phyloP scores from a whole-genome alignment of 1,140 invertebrate genomes.

The Cotesia typhae region DNA sequence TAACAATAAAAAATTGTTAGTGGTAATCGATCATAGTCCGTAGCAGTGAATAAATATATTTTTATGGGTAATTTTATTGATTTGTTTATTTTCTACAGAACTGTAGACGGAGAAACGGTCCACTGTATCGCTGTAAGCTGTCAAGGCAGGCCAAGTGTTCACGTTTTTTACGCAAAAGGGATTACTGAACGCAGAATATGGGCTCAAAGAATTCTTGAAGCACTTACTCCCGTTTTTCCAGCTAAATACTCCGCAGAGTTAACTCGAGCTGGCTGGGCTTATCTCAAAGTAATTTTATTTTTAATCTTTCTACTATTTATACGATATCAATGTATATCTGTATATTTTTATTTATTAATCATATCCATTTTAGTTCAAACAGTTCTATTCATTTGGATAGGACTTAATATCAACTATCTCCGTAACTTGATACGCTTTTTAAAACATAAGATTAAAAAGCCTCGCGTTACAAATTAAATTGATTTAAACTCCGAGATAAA shows the following conservation, averaged over 20 bases:
- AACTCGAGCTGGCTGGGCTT: slow-evolving; percentile 73
- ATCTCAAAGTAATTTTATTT: slow-evolving; percentile 69
- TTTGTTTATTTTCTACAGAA: slow-evolving; percentile 51
- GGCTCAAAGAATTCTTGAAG: slow-evolving; percentile 75
- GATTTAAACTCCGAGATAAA: no score
- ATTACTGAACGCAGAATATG: slow-evolving; percentile 70
- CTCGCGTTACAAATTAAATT: no score
- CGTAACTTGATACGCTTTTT: slow-evolving; percentile 1
- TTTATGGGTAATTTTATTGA: neutral
- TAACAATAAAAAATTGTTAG: neutral
- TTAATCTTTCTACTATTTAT: no score
- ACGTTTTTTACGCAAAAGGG: slow-evolving; percentile 68
- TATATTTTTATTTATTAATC: no score
- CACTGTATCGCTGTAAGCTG: slow-evolving; percentile 69
- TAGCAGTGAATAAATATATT: neutral
- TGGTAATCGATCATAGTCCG: slow-evolving; percentile 35
- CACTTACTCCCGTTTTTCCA: slow-evolving; percentile 70
- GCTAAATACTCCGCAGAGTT: slow-evolving; percentile 69
- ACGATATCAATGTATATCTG: no score
- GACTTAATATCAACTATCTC: neutral
- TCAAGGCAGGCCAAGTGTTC: slow-evolving; percentile 61
- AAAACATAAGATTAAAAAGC: no score
- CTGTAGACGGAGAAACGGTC: slow-evolving; percentile 66
- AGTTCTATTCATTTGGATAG: no score
- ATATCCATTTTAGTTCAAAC: no score